Percentiles rank a stretch among this genome's conserved stretches.
Evolutionary conservation across 2,888 invertebrate genomes (phyloP).

Genomic region (Perithous albicinctus): DNA sequence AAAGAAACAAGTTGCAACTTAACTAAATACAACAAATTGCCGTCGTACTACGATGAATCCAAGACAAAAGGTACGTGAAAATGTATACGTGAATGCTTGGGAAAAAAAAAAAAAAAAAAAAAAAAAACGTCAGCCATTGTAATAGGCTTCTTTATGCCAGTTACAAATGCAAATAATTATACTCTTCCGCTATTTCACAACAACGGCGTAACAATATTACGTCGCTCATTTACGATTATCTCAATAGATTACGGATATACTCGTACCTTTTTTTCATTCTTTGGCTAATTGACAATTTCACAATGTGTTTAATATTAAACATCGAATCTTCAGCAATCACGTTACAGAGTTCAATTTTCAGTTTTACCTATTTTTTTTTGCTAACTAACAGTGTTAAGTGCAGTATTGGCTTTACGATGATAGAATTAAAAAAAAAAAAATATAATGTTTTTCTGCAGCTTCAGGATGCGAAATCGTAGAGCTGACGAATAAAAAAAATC

Average conservation of each 20-base stretch:
- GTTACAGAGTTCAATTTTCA: neutral
- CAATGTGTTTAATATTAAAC: neutral
- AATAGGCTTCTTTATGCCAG: conserved; percentile 17
- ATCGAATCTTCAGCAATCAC: neutral
- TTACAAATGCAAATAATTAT: conserved; percentile 50
- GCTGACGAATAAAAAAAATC: too few species aligned
- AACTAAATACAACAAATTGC: neutral
- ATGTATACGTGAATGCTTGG: conserved; percentile 44
- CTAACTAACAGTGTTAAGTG: too few species aligned
- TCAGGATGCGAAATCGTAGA: neutral
- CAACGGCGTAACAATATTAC: conserved; percentile 12
- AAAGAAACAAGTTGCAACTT: too few species aligned
- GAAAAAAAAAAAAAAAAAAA: too few species aligned
- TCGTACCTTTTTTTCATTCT: neutral
- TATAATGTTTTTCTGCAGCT: neutral
- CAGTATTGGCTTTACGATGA: too few species aligned
- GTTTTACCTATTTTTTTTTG: neutral
- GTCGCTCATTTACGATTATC: conserved; percentile 22
- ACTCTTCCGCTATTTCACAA: conserved; percentile 57
- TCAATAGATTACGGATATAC: neutral
- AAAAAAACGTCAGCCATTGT: conserved; percentile 50
- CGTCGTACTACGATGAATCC: conserved; percentile 27
- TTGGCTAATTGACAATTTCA: conserved; percentile 2
- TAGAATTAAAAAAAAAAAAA: too few species aligned
- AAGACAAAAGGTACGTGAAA: conserved; percentile 40